Percentiles rank a stretch among this genome's conserved stretches.
These are phyloP conservation scores for Dasypus novemcinctus DNA, from an alignment of 2,113 vertebrate genomes.

Conservation along the genomic window DNA sequence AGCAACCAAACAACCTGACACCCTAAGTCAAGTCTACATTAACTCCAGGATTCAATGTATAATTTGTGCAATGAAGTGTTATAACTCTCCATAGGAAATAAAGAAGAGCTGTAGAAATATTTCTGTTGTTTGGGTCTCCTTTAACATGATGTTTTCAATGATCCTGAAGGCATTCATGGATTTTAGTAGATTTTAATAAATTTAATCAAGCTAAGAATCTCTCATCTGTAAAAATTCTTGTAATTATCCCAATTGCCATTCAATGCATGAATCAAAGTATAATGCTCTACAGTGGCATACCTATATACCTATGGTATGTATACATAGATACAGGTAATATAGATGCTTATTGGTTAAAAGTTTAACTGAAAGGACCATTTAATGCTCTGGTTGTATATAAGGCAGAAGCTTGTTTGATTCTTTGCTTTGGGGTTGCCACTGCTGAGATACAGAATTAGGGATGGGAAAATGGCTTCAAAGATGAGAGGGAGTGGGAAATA, in stretches of 20 bases:
- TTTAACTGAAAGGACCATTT: constrained; percentile 9
- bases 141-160: constrained; percentile 32
- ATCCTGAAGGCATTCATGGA: not conserved
- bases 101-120: not conserved
- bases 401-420: not conserved
- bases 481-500: not conserved
- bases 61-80: not conserved
- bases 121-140: not conserved
- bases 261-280: constrained; percentile 33
- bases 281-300: not conserved
- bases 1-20: not conserved
- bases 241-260: not conserved
- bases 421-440: not conserved
- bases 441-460: not conserved
- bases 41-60: not conserved
- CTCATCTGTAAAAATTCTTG: constrained; percentile 19
- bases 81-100: not conserved
- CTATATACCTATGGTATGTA: not conserved
- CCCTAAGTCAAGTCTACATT: not conserved
- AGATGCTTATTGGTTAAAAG: not conserved
- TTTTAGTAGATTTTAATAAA: not conserved
- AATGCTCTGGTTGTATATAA: not conserved
- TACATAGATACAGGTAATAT: not conserved
- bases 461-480: not conserved
- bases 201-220: constrained; percentile 14